phyloP scores from a whole-genome alignment of 2,797 vertebrate genomes.

The Odontamblyopus rebecca region DNA sequence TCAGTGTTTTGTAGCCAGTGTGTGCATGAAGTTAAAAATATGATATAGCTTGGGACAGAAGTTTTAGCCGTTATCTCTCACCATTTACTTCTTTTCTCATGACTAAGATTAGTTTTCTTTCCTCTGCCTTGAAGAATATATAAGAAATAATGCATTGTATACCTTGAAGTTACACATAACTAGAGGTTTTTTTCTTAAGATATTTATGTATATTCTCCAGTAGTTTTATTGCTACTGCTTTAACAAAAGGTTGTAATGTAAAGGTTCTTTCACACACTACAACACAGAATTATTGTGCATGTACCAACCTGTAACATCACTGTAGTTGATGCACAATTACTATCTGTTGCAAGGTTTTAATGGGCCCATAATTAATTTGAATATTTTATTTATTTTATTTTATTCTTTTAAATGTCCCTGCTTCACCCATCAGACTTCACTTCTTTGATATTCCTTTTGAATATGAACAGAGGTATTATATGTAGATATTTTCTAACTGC shows the following conservation, averaged over 20 bases:
- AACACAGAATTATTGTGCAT: constrained; percentile 5
- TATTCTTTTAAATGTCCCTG: background rate
- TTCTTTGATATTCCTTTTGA: too few species aligned
- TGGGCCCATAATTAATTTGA: background rate
- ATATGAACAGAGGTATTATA: background rate
- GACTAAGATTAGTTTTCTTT: background rate
- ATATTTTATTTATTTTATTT: too few species aligned
- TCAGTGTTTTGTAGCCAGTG: constrained; percentile 3
- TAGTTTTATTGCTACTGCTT: background rate
- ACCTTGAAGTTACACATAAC: background rate
- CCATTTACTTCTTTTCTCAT: background rate
- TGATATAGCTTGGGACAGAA: constrained; percentile 32
- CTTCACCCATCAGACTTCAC: background rate
- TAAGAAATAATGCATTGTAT: background rate
- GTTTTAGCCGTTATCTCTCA: constrained; percentile 13
- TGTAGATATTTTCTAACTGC: too few species aligned
- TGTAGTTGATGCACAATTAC: constrained; percentile 14
- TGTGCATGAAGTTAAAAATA: background rate
- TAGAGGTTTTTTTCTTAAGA: background rate
- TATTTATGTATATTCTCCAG: background rate
- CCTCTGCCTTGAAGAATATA: background rate
- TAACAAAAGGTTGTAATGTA: background rate
- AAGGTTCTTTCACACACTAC: constrained; percentile 3
- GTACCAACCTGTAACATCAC: constrained; percentile 5
- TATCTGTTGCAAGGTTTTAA: background rate